Conservation (phyloP, 2,888 invertebrate species). For the Diabrotica balteata region DNA sequence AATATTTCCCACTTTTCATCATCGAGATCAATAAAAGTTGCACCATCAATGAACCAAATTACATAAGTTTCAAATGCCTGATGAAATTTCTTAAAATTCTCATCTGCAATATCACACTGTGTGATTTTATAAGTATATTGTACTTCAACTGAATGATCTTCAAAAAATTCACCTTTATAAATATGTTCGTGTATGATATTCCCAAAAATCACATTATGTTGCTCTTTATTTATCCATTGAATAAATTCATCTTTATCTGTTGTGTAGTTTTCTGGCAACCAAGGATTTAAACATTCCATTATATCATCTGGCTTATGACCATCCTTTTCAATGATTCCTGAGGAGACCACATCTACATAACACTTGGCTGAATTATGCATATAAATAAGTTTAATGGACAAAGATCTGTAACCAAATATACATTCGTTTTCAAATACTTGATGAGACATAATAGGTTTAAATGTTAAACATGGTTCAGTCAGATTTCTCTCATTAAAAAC, state of each 20-base stretch:
- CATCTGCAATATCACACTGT: conserved; percentile 72
- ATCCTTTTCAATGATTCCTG: conserved; percentile 67
- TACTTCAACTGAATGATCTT: conserved; percentile 46
- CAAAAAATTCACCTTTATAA: conserved; percentile 33
- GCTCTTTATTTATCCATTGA: conserved; percentile 44
- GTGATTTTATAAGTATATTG: conserved; percentile 77
- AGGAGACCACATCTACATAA: conserved; percentile 78
- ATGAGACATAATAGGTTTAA: conserved; percentile 88
- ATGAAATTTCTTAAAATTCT: conserved; percentile 82
- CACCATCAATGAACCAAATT: conserved; percentile 96
- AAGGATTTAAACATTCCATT: conserved; percentile 46
- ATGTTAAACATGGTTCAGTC: conserved; percentile 52
- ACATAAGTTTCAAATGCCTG: conserved; percentile 88
- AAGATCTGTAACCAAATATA: conserved; percentile 91
- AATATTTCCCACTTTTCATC: conserved; percentile 93
- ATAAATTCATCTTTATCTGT: conserved; percentile 45
- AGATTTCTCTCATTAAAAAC: conserved; percentile 43
- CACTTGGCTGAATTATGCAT: conserved; percentile 61
- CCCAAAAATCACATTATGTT: conserved; percentile 51
- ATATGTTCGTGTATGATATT: conserved; percentile 44
- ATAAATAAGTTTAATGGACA: conserved; percentile 62
- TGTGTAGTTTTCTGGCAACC: conserved; percentile 52
- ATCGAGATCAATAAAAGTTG: conserved; percentile 90
- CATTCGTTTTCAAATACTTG: conserved; percentile 90
- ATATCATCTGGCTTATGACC: conserved; percentile 49